Base-by-base conservation (phyloP, 2,888 invertebrate species). In the Zonitis immaculata region DNA sequence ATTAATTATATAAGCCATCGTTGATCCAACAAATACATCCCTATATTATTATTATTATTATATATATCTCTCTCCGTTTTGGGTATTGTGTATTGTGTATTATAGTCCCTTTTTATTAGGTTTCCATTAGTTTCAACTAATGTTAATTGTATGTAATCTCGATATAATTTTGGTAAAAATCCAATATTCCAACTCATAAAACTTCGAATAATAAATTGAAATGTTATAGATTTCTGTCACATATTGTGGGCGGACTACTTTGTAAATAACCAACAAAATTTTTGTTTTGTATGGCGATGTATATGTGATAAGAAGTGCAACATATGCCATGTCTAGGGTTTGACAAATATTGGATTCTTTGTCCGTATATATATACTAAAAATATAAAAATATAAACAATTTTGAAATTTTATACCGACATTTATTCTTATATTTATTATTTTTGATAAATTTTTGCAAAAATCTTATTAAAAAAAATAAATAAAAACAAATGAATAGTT, bases 1-100 rank as follows among this genome's bases (percentile, higher is more conserved):
- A 75, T 74, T 74, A 75, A 75, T 75, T 74, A 74, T 72, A 67
- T 68, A 67, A 72, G 72, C 69, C 70, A 70, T 70, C 66, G 64
- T 60, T 66, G 64, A 62, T 63, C 60, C 59, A 62, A 52, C 46
- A 47, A 54, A 59, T 58, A 57, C 28, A 42, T 48, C 48, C 32
- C 28, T 26, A 39, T n/a, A 22, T n/a, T n/a, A n/a, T n/a, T n/a
- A n/a, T n/a, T n/a, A n/a, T n/a, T n/a, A n/a, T n/a, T n/a, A n/a
- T n/a, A n/a, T n/a, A n/a, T n/a, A n/a, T n/a, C n/a, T n/a, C n/a
- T 49, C 18, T 54, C 42, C 47, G 51, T 44, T 53, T 39, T 47
- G 54, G 43, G 44, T 47, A 49, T 44, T 47, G 27, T 45, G 42
- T 26, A 45, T 53, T 53, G 53, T 54, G 22, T n/a, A n/a, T n/a